phyloP scores from a whole-genome alignment of 2,797 vertebrate genomes.

The Eulemur albifrons region DNA sequence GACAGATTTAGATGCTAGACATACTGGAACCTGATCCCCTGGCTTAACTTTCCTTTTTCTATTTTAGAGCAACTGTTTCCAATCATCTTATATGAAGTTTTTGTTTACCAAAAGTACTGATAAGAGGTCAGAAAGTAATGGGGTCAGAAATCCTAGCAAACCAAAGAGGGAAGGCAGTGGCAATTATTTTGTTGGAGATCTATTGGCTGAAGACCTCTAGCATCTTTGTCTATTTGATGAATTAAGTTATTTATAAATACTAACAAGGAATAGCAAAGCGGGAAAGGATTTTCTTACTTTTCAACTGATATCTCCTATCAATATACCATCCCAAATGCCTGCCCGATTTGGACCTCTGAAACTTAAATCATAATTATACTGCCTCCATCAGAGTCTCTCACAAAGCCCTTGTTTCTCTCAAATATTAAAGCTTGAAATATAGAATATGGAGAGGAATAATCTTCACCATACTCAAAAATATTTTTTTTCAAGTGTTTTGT shows the following conservation, averaged over 20 bases:
- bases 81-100: background rate
- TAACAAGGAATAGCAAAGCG: background rate
- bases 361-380: conserved; percentile 9
- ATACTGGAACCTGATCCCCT: background rate
- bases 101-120: conserved; percentile 6
- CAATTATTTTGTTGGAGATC: background rate
- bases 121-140: background rate
- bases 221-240: background rate
- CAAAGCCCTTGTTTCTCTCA: conserved; percentile 36
- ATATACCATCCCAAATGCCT: background rate
- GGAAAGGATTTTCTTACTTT: background rate
- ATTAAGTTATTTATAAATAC: background rate
- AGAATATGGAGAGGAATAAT: conserved; percentile 28
- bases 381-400: background rate
- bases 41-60: background rate
- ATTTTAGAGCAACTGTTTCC: conserved; percentile 14
- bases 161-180: background rate
- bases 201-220: background rate
- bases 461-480: background rate
- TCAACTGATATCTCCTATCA: background rate
- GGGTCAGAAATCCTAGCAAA: conserved; percentile 16
- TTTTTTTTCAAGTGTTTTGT: background rate
- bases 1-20: background rate
- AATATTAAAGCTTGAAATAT: conserved; percentile 7
- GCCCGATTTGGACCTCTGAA: conserved; percentile 31